Evolutionary conservation across 2,888 invertebrate species (phyloP).

Genomic region (Erannis defoliaria): DNA sequence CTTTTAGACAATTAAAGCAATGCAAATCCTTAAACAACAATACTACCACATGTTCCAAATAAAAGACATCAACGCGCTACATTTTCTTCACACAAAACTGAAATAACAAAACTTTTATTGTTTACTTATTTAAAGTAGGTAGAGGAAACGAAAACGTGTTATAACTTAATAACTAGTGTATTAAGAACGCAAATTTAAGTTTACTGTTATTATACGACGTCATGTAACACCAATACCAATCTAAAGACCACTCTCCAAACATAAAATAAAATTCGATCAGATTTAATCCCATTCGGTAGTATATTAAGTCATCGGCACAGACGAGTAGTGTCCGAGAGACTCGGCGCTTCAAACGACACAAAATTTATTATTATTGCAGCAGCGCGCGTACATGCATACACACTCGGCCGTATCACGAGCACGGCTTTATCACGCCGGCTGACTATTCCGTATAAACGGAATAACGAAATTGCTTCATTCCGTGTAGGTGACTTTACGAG

Average conservation of each 20-base stretch:
- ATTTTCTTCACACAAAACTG: background rate
- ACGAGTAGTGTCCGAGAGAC: constrained; percentile 46
- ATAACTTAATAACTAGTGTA: background rate
- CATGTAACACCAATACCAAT: constrained; percentile 22
- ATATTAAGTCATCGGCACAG: constrained; percentile 43
- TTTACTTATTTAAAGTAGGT: constrained; percentile 6
- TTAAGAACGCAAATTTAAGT: constrained; percentile 20
- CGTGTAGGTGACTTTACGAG: constrained; percentile 60
- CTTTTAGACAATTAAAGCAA: too few relatives aligned
- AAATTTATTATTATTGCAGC: constrained; percentile 86
- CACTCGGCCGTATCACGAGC: constrained; percentile 84
- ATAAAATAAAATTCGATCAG: constrained; percentile 33
- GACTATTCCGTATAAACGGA: constrained; percentile 67
- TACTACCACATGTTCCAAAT: constrained; percentile 4
- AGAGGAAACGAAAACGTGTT: constrained; percentile 3
- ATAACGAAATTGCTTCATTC: constrained; percentile 64
- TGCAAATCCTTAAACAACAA: background rate
- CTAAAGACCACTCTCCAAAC: constrained; percentile 18
- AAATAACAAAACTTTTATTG: constrained; percentile 3
- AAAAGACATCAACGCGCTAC: constrained; percentile 44
- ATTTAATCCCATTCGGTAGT: constrained; percentile 43
- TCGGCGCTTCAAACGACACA: constrained; percentile 82
- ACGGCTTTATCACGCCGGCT: constrained; percentile 80
- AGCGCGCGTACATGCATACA: constrained; percentile 84
- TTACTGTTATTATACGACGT: constrained; percentile 8